phyloP scores from a whole-genome alignment of 2,797 vertebrate species.

The Cynopterus sphinx region DNA sequence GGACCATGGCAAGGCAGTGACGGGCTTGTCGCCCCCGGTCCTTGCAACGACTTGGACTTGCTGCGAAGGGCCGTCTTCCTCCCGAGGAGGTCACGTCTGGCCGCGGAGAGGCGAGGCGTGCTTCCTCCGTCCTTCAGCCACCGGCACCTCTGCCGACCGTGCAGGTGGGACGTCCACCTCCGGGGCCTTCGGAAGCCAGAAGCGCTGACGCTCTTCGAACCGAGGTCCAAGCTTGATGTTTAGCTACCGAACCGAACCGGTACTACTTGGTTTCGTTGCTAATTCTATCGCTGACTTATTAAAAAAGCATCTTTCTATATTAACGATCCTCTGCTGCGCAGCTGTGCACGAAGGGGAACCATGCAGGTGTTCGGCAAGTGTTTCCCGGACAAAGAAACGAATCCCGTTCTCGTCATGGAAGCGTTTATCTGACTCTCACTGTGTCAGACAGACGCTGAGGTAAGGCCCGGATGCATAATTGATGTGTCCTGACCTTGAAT shows the following conservation, averaged over 20 bases:
- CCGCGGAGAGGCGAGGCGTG: fast-evolving
- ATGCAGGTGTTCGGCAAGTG: fast-evolving
- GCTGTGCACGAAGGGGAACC: too few relatives aligned
- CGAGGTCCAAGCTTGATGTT: background rate
- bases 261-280: background rate
- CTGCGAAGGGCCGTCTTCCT: background rate
- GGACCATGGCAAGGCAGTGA: fast-evolving
- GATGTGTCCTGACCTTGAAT: background rate
- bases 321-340: background rate
- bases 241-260: background rate
- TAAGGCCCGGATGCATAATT: background rate
- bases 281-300: background rate
- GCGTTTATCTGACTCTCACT: background rate
- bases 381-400: too few relatives aligned
- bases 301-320: background rate
- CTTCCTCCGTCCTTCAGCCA: too few relatives aligned
- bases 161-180: background rate
- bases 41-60: too few relatives aligned
- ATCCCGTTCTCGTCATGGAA: background rate
- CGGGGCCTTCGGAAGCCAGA: background rate
- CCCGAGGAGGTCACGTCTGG: background rate
- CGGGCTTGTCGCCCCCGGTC: fast-evolving
- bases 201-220: background rate
- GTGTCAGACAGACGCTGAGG: background rate
- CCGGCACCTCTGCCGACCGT: too few relatives aligned